Percentiles rank a stretch among this genome's conserved stretches.
Evolutionary conservation across 2,113 vertebrate genomes (phyloP).

Genomic region (Petrocephalus microphthalmus): DNA sequence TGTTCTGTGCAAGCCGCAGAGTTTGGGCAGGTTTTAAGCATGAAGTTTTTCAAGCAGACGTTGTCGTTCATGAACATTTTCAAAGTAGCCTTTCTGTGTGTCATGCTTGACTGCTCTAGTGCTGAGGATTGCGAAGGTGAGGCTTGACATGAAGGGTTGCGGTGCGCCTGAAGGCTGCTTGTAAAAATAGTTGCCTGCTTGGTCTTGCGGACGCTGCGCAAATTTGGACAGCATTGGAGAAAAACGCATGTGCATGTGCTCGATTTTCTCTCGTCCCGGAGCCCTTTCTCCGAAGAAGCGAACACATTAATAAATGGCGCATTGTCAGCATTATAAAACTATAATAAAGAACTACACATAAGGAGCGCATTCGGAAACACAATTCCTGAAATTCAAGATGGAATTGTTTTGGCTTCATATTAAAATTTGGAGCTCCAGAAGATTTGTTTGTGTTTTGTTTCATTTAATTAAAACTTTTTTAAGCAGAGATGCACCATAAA

Average conservation of each 20-base stretch:
- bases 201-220: neutral
- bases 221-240: neutral
- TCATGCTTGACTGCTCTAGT: constrained; percentile 26
- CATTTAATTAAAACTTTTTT: neutral
- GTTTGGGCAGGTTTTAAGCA: neutral
- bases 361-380: neutral
- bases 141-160: constrained; percentile 22
- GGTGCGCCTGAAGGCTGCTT: constrained; percentile 22
- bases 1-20: neutral
- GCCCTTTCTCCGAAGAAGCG: neutral
- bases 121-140: constrained; percentile 45
- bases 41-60: neutral
- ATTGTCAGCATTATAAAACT: neutral
- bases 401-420: neutral
- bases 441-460: neutral
- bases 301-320: neutral
- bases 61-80: constrained; percentile 15
- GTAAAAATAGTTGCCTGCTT: constrained; percentile 40
- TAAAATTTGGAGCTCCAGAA: neutral
- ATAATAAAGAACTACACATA: neutral
- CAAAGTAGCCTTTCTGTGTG: constrained; percentile 22
- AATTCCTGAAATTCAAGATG: neutral
- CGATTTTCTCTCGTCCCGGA: neutral
- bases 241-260: constrained; percentile 23
- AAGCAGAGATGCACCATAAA: neutral